Base-by-base conservation (phyloP, 64 coral and sea anemone genomes). In the Acropora tenuis region DNA sequence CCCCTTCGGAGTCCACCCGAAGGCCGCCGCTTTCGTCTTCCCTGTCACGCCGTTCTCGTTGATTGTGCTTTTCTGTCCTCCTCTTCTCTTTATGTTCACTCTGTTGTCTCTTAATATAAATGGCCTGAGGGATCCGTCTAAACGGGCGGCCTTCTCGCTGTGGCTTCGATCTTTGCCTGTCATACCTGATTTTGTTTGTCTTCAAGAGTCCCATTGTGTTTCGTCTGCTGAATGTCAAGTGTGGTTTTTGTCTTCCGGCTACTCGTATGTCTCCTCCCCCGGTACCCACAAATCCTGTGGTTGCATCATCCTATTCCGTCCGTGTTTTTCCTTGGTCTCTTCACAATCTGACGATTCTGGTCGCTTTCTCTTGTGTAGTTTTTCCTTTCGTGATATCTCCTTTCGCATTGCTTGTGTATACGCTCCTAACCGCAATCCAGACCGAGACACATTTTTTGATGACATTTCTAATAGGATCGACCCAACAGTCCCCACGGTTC, bases 181-280 rank as follows among this genome's bases (percentile, higher is more conserved):
- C 17, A 2, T 30, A 5, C 4, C 40, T 1, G 71, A 90, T 43
- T 2, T 90, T 15, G 20, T 91, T n/a, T 91, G 94, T 43, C 63
- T 91, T 3, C 84, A 91, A n/a, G 88, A 94, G 41, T 73, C 82
- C 1, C 93, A 91, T 5, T n/a, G 69, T 78, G 44, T 18, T 0
- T 50, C 69, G 0, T 17, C 43, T 6, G 4, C 5, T 78, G 92
- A 77, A 1, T 76, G 88, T 1, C 9, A 10, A 0, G 47, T 43
- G 15, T 88, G 86, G 86, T 89, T 94, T 15, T 75, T 78, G 48
- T 83, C 77, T 1, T 52, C 69, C 5, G 12, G 43, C 10, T 85
- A 78, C 6, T 13, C 17, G 2, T 90, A 3, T 75, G 66, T 20
- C 17, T 48, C 74, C 3, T 91, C 93, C 6, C 82, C n/a, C 4